Percentiles rank a stretch among this genome's conserved stretches.
Evolutionary conservation across 2,797 vertebrate species (phyloP).

Genomic region (Clangula hyemalis): DNA sequence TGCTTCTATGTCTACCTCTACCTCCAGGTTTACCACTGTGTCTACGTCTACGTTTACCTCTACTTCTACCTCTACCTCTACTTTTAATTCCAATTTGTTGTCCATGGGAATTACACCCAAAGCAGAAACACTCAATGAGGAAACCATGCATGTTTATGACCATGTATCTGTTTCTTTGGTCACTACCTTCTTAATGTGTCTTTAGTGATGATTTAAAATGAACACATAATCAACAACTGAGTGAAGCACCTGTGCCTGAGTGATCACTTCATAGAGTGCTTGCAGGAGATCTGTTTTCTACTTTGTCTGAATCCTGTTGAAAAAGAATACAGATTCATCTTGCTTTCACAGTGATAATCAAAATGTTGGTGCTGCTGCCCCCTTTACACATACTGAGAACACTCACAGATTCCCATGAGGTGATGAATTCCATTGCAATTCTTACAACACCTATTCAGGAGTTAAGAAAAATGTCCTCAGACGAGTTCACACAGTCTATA

Average conservation of each 20-base stretch:
- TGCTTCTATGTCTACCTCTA: too few species aligned
- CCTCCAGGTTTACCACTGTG: too few species aligned
- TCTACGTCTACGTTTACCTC: background rate
- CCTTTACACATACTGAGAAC: background rate
- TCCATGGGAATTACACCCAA: background rate
- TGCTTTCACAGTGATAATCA: background rate
- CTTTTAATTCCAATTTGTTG: background rate
- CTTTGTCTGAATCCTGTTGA: background rate
- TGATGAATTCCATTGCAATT: background rate
- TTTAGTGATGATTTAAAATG: background rate
- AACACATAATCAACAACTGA: background rate
- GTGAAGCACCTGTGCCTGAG: background rate
- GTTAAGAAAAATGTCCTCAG: constrained; percentile 33
- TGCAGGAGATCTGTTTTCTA: background rate
- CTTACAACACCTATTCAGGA: background rate
- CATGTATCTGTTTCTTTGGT: background rate
- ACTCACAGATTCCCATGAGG: background rate
- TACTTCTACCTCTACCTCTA: background rate
- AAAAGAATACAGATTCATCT: background rate
- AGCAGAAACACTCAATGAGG: background rate
- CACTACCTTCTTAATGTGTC: background rate
- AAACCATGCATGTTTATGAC: rapidly evolving
- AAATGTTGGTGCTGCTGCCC: background rate
- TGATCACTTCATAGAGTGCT: background rate
- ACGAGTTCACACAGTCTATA: background rate